Percentiles rank a stretch among this genome's conserved stretches.
phyloP scores from a whole-genome alignment of 2,888 invertebrate genomes.

The Augiades crinisus region DNA sequence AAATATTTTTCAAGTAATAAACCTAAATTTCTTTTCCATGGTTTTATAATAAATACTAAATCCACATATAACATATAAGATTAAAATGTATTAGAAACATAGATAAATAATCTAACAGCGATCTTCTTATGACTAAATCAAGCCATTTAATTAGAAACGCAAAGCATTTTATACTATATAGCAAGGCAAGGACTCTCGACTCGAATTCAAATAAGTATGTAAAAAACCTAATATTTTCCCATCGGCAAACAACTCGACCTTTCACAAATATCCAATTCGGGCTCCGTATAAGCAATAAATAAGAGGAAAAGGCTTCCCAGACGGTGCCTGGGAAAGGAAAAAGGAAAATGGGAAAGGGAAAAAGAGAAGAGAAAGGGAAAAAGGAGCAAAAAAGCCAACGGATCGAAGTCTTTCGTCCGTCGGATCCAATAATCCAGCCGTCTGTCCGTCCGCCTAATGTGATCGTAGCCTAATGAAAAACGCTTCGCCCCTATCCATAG shows the following conservation, averaged over 20 bases:
- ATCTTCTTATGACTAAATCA: neutral
- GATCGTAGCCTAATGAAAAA: slow-evolving; percentile 81
- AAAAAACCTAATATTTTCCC: slow-evolving; percentile 59
- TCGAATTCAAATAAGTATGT: slow-evolving; percentile 29
- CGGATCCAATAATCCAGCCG: slow-evolving; percentile 80
- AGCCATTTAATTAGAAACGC: neutral
- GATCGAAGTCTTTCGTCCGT: slow-evolving; percentile 80
- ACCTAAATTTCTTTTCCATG: too few relatives aligned
- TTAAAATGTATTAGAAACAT: too few relatives aligned
- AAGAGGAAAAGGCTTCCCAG: slow-evolving; percentile 80
- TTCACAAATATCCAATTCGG: slow-evolving; percentile 79
- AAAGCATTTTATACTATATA: neutral
- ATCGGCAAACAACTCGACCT: slow-evolving; percentile 66
- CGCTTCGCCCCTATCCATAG: slow-evolving; percentile 53
- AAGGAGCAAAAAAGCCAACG: slow-evolving; percentile 66
- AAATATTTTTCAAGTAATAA: too few relatives aligned
- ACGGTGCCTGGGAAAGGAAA: slow-evolving; percentile 59
- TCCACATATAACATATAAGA: too few relatives aligned
- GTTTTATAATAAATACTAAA: too few relatives aligned
- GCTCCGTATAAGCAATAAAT: slow-evolving; percentile 81
- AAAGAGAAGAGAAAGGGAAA: too few relatives aligned
- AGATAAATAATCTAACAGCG: too few relatives aligned
- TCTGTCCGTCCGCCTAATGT: slow-evolving; percentile 79
- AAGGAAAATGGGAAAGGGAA: slow-evolving; percentile 42
- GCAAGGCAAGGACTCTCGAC: slow-evolving; percentile 24